Evolutionary conservation across 2,797 vertebrate genomes (phyloP).

Genomic region (Tenualosa ilisha): DNA sequence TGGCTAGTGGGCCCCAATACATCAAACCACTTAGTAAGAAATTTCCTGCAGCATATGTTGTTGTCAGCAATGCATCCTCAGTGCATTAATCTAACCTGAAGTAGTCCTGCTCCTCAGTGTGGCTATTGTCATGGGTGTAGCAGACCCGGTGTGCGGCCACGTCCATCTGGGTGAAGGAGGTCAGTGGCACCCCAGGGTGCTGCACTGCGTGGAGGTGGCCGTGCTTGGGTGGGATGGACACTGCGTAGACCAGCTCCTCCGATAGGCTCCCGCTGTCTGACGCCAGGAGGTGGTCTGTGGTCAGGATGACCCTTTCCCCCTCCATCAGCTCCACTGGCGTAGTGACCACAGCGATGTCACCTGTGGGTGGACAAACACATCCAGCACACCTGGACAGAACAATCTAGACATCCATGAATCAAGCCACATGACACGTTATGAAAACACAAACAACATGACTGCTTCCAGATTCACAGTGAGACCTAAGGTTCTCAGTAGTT

Average conservation of each 20-base stretch:
- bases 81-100: slow-evolving; percentile 77
- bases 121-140: slow-evolving; percentile 83
- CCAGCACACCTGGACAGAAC: background rate
- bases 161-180: slow-evolving; percentile 87
- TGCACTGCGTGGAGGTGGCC: slow-evolving; percentile 87
- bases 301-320: slow-evolving; percentile 90
- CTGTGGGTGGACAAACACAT: slow-evolving; percentile 59
- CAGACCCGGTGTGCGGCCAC: slow-evolving; percentile 84
- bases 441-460: background rate
- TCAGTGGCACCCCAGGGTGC: slow-evolving; percentile 79
- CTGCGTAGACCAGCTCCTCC: slow-evolving; percentile 84
- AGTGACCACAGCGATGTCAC: slow-evolving; percentile 83
- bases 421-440: background rate
- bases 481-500: too few relatives aligned
- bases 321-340: slow-evolving; percentile 84
- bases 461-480: too few relatives aligned
- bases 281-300: slow-evolving; percentile 89
- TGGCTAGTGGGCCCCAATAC: background rate
- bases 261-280: slow-evolving; percentile 84
- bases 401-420: background rate
- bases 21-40: background rate
- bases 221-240: slow-evolving; percentile 81
- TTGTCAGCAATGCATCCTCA: too few relatives aligned
- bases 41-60: background rate
- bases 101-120: slow-evolving; percentile 66